These are phyloP conservation scores for Heptranchias perlo DNA, from an alignment of 2,113 vertebrate genomes.

Conservation along the genomic window DNA sequence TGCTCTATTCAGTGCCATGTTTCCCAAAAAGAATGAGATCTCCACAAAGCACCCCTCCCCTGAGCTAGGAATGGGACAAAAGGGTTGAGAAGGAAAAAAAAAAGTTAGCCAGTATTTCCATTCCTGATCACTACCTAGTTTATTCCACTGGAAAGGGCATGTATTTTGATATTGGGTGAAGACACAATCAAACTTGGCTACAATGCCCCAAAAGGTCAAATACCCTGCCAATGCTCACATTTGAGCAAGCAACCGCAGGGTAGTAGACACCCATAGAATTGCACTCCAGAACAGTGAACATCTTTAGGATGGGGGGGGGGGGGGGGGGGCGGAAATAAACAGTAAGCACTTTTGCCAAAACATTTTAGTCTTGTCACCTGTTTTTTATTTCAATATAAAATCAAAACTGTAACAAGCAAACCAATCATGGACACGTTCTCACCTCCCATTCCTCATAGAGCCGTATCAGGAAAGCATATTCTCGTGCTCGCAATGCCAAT, in stretches of 20 bases:
- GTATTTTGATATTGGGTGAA: not conserved
- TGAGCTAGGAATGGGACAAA: not conserved
- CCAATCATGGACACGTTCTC: constrained; percentile 40
- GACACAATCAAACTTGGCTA: not conserved
- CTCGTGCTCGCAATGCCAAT: constrained; percentile 76
- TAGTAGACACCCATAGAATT: not conserved
- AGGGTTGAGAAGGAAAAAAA: not conserved
- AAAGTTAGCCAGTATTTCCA: not conserved
- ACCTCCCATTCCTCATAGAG: constrained; percentile 94
- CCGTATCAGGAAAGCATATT: constrained; percentile 72
- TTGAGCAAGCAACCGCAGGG: not conserved
- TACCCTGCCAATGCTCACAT: not conserved
- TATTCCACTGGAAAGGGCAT: not conserved
- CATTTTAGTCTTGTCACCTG: not conserved
- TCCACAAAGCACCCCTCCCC: not conserved
- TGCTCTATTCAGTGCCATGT: not conserved
- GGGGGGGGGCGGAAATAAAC: not conserved
- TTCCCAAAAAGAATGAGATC: not conserved
- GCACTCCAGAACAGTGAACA: not conserved
- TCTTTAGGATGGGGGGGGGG: not conserved
- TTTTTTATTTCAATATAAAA: not conserved
- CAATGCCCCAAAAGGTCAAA: not conserved
- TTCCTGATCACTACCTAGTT: not conserved
- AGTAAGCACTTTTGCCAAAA: not conserved
- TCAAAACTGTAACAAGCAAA: not conserved